Percentiles rank a stretch among this genome's conserved stretches.
Conservation (phyloP, 2,888 invertebrate species). For the Tenthredo amoena region DNA sequence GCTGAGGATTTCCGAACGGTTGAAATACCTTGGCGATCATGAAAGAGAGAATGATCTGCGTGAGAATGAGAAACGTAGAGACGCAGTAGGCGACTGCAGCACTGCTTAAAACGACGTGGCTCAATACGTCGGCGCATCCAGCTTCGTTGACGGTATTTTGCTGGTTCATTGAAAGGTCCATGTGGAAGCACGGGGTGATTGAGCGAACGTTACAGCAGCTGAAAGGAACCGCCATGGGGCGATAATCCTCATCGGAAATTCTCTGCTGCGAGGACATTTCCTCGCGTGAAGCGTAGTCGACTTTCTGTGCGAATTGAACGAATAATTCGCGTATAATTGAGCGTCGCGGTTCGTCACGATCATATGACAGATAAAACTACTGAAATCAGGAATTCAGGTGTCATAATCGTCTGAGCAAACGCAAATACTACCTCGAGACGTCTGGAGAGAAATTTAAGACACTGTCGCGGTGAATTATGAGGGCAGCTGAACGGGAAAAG, state of each 20-base stretch:
- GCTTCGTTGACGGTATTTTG: constrained; percentile 65
- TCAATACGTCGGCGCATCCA: constrained; percentile 69
- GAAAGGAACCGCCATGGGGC: constrained; percentile 68
- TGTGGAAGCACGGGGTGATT: constrained; percentile 66
- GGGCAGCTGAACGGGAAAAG: no score
- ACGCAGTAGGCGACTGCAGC: constrained; percentile 70
- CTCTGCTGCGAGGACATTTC: constrained; percentile 62
- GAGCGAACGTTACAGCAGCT: constrained; percentile 70
- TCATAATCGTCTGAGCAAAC: no score
- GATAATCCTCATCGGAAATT: constrained; percentile 64
- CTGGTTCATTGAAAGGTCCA: constrained; percentile 63
- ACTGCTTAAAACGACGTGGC: constrained; percentile 66
- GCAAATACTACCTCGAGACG: no score
- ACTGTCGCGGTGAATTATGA: no score
- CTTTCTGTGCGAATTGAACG: constrained; percentile 56
- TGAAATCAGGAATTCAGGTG: not conserved
- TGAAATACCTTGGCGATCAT: constrained; percentile 64
- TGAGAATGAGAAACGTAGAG: constrained; percentile 66
- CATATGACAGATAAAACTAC: not conserved
- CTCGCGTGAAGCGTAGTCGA: constrained; percentile 65
- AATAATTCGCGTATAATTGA: not conserved
- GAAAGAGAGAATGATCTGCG: constrained; percentile 66
- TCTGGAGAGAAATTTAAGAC: no score
- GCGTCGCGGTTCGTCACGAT: no score
- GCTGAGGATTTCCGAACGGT: not conserved